These are phyloP conservation scores for Oxytorus armatus DNA, from an alignment of 2,888 invertebrate species.

Conservation along the genomic window DNA sequence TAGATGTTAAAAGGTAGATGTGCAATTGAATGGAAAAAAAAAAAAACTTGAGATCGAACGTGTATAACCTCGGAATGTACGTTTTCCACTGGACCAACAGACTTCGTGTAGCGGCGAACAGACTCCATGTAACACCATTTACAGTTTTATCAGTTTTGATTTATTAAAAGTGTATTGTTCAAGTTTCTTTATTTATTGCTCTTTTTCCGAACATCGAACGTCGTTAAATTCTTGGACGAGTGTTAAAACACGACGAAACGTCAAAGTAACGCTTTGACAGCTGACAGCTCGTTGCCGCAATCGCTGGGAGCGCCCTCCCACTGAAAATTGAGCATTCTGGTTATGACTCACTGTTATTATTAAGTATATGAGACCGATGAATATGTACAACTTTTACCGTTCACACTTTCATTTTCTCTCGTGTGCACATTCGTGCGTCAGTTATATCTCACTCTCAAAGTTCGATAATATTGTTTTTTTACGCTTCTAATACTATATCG, in stretches of 20 bases:
- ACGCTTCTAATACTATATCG: too few species aligned
- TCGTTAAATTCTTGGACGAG: neutral
- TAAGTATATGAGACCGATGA: too few species aligned
- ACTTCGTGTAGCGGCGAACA: conserved; percentile 11
- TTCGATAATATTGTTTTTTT: too few species aligned
- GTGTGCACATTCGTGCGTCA: too few species aligned
- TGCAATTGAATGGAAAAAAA: too few species aligned
- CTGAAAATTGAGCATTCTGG: neutral
- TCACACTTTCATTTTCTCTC: too few species aligned
- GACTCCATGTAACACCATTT: neutral
- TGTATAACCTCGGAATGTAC: neutral
- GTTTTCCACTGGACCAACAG: neutral
- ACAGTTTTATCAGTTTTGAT: neutral
- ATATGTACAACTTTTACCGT: too few species aligned
- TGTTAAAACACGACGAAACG: neutral
- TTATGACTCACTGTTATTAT: neutral
- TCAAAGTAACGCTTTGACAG: neutral
- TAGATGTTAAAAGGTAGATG: neutral
- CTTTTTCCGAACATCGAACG: neutral
- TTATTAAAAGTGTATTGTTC: neutral
- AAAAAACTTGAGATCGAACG: too few species aligned
- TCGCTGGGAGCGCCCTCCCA: neutral
- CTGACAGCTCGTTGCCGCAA: neutral
- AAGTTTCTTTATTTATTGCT: neutral
- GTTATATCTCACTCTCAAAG: too few species aligned